Conservation (phyloP, 2,113 vertebrate species). For the Polyodon spathula region DNA sequence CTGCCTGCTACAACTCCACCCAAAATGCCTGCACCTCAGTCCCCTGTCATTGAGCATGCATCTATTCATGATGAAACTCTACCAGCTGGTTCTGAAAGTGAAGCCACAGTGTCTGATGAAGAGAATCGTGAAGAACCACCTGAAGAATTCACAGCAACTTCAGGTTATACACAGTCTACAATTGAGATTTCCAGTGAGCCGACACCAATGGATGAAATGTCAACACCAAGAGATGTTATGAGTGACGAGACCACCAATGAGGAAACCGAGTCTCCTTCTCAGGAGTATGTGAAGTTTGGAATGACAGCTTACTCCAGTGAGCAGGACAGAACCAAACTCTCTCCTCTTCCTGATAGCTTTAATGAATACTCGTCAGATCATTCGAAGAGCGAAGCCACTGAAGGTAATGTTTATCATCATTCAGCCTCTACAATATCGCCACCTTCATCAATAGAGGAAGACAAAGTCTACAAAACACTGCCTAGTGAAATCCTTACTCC, state of each 20-base stretch:
- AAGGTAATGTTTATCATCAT: constrained; percentile 76
- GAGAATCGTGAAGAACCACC: constrained; percentile 76
- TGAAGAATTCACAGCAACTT: constrained; percentile 78
- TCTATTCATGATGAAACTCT: constrained; percentile 80
- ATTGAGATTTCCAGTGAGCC: constrained; percentile 88
- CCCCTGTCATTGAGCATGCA: constrained; percentile 59
- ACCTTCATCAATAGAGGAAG: constrained; percentile 80
- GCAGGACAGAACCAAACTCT: constrained; percentile 53
- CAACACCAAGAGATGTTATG: constrained; percentile 79
- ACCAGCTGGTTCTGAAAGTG: constrained; percentile 72
- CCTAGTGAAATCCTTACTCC: constrained; percentile 3
- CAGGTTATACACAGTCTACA: constrained; percentile 82
- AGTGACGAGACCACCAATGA: constrained; percentile 87
- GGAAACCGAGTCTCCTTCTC: constrained; percentile 73
- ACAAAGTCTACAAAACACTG: constrained; percentile 62
- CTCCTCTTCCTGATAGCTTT: constrained; percentile 53
- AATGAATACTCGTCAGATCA: constrained; percentile 59
- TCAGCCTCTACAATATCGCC: constrained; percentile 88
- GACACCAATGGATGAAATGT: constrained; percentile 90
- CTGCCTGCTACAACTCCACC: constrained; percentile 45
- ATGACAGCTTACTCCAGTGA: constrained; percentile 57
- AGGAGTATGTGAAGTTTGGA: constrained; percentile 66
- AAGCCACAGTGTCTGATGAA: constrained; percentile 77
- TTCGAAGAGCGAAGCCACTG: constrained; percentile 79
- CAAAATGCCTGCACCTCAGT: constrained; percentile 62